phyloP scores from a whole-genome alignment of 2,888 invertebrate species.

The Microchrysa polita region DNA sequence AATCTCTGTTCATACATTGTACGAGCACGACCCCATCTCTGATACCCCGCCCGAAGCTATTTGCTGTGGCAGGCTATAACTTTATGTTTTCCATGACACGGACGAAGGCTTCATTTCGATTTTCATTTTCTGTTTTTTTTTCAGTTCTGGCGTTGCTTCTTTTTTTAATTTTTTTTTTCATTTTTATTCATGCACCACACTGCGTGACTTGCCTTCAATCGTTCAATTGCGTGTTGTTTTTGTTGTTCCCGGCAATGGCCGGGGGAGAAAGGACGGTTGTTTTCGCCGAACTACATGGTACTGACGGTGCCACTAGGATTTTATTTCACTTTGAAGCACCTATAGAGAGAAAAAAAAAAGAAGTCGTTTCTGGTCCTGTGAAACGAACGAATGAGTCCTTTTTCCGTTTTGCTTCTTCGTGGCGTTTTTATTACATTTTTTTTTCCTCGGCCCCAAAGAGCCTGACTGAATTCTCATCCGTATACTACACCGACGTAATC shows the following conservation, averaged over 20 bases:
- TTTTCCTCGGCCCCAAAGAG: not conserved
- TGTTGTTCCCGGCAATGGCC: too few relatives aligned
- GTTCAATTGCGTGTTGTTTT: slow-evolving; percentile 33
- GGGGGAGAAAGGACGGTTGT: not conserved
- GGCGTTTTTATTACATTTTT: too few relatives aligned
- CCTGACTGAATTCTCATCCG: not conserved
- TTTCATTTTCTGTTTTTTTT: slow-evolving; percentile 26
- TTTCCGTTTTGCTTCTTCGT: not conserved
- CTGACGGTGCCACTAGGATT: slow-evolving; percentile 15
- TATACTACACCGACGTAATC: too few relatives aligned
- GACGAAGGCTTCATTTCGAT: slow-evolving; percentile 27
- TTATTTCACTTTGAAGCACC: slow-evolving; percentile 35
- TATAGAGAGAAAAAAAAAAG: too few relatives aligned
- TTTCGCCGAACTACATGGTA: not conserved
- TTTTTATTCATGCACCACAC: slow-evolving; percentile 3
- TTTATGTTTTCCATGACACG: slow-evolving; percentile 15
- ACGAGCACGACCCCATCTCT: not conserved
- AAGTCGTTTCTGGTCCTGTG: slow-evolving; percentile 4
- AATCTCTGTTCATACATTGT: slow-evolving; percentile 18
- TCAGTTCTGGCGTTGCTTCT: not conserved
- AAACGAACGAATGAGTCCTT: slow-evolving; percentile 2
- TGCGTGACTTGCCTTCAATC: slow-evolving; percentile 17
- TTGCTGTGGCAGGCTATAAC: not conserved
- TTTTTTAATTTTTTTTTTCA: not conserved
- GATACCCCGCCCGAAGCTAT: not conserved